Evolutionary conservation across 2,797 vertebrate species (phyloP), one percentile per base, ranked within the genome.

Genomic region (Hyperoplus lanceolatus): DNA sequence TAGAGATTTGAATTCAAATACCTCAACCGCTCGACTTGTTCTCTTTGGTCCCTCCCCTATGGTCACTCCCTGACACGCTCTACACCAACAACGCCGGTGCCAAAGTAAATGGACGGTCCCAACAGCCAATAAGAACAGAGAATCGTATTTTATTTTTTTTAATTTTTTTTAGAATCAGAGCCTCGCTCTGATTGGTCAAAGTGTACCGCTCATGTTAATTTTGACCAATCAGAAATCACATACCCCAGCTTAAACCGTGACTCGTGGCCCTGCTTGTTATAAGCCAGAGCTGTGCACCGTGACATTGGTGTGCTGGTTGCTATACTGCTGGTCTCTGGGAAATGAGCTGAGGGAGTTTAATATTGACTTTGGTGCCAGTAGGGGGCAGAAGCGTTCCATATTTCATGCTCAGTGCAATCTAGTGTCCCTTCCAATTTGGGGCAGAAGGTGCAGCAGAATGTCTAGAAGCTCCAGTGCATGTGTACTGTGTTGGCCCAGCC

Each of bases 381-480:
- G 94, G 90, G 92, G 91, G 90, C 92, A 94, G 91, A 79, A 89
- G 74, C 38, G 68, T 73, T 90, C 91, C 79, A 89, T 65, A 57
- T 73, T 86, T 63, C 42, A 36, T 46, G 3, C 42, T 43, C 0
- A 10, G 50, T 63, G 60, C 70, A 61, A 75, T 83, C 73, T 43
- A 42, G 49, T 21, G 63, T 74, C 51, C 56, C 48, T 83, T 87
- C 75, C 80, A 69, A 81, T 89, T 77, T 80, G 54, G 80, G 76
- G 78, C 82, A 86, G 82, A 76, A 79, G 77, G 73, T 79, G 67
- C 69, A 73, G 74, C 59, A 51, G 75, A 77, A 81, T 59, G 84
- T 69, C 74, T 87, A 78, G 71, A 82, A 86, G 82, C 84, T 85
- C 76, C 77, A 70, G 81, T 87, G 81, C 62, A 8, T 29, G 29